These are phyloP conservation scores for Podabrus alpinus DNA, from an alignment of 2,888 invertebrate genomes.

Conservation along the genomic window DNA sequence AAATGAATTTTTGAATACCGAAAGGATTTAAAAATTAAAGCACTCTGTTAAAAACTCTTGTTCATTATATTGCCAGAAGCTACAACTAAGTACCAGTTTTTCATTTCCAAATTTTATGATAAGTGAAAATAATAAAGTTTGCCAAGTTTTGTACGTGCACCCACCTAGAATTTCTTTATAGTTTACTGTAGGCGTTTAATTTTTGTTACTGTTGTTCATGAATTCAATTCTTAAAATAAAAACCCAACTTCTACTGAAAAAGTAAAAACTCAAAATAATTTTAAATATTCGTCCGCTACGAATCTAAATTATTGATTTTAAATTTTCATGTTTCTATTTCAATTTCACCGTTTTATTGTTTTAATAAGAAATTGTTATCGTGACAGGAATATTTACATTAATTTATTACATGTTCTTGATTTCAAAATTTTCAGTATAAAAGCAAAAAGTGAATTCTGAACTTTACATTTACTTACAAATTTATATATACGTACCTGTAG, in stretches of 20 bases:
- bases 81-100: not conserved
- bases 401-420: no score
- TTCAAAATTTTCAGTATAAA: not conserved
- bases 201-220: not conserved
- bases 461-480: no score
- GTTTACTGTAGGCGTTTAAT: not conserved
- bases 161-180: not conserved
- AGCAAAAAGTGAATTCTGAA: no score
- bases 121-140: not conserved
- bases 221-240: not conserved
- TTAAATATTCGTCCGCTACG: no score
- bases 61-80: not conserved
- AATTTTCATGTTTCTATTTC: no score
- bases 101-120: not conserved
- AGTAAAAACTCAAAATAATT: no score
- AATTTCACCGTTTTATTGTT: no score
- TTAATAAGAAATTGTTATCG: no score
- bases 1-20: not conserved
- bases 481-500: no score
- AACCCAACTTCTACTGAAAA: no score
- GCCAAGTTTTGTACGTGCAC: not conserved
- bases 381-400: no score
- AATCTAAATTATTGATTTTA: no score
- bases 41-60: not conserved
- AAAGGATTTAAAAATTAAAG: not conserved